Conservation (phyloP, 2,797 vertebrate species). For the Tolypeutes matacus region DNA sequence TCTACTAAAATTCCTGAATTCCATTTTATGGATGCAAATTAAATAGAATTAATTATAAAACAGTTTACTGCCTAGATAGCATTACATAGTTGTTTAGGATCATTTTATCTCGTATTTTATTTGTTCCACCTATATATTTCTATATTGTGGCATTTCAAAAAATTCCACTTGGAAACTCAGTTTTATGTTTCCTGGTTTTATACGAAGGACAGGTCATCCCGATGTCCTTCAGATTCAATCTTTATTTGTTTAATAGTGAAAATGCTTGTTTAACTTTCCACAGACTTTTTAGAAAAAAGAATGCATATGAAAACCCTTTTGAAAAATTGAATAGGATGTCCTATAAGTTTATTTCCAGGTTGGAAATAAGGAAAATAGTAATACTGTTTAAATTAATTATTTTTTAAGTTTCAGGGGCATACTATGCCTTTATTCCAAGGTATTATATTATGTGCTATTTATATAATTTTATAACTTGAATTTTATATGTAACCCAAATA, state of each 20-base stretch:
- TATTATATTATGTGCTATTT: neutral
- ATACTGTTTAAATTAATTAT: conserved; percentile 23
- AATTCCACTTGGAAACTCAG: neutral
- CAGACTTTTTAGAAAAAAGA: conserved; percentile 9
- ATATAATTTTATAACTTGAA: neutral
- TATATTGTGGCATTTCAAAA: neutral
- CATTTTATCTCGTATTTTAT: neutral
- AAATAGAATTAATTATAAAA: conserved; percentile 52
- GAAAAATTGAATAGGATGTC: conserved; percentile 13
- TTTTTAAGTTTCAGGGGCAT: neutral
- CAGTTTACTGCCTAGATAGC: neutral
- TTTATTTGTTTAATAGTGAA: neutral
- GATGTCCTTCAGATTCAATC: neutral
- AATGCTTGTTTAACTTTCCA: neutral
- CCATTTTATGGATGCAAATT: neutral
- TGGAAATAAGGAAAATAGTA: neutral
- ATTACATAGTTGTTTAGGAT: neutral
- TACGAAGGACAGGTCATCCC: neutral
- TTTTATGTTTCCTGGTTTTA: neutral
- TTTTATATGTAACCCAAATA: conserved; percentile 10
- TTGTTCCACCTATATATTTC: neutral
- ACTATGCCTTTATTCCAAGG: neutral
- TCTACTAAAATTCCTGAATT: conserved; percentile 9
- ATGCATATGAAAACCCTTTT: neutral
- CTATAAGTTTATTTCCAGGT: neutral